Conservation (phyloP, 2,888 invertebrate species). For the Camptogramma bilineatum region DNA sequence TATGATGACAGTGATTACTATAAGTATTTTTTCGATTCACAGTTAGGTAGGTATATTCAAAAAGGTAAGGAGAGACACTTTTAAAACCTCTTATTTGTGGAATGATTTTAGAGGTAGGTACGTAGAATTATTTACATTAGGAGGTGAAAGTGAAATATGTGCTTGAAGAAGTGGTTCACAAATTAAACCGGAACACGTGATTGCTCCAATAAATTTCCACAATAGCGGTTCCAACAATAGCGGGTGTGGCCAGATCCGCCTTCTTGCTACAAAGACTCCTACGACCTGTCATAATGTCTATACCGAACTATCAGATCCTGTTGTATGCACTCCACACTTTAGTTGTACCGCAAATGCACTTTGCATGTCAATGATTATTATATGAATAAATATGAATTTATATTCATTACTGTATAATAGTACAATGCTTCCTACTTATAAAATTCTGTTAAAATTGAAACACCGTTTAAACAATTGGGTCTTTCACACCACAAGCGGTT, state of each 20-base stretch:
- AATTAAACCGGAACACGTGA: constrained; percentile 39
- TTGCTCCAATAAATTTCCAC: constrained; percentile 52
- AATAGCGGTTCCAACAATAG: constrained; percentile 51
- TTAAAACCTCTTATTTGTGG: too few relatives aligned
- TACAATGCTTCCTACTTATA: too few relatives aligned
- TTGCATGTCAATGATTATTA: constrained; percentile 34
- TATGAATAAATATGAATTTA: too few relatives aligned
- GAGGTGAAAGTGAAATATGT: not conserved
- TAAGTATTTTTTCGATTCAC: too few relatives aligned
- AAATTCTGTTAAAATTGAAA: too few relatives aligned
- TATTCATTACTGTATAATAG: too few relatives aligned
- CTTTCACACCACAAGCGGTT: too few relatives aligned
- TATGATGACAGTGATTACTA: too few relatives aligned
- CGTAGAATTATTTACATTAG: not conserved
- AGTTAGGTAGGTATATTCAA: too few relatives aligned
- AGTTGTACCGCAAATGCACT: constrained; percentile 19
- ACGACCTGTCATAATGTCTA: constrained; percentile 29
- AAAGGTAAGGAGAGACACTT: too few relatives aligned
- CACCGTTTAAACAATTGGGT: too few relatives aligned
- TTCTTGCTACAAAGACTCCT: constrained; percentile 31
- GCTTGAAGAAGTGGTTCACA: constrained; percentile 4
- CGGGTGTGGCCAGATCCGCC: constrained; percentile 52
- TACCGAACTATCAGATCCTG: constrained; percentile 25
- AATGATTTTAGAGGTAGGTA: too few relatives aligned
- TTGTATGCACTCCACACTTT: constrained; percentile 25